Evolutionary conservation across 2,797 vertebrate species (phyloP), one percentile per base, ranked within the genome.

Genomic region (Phalloptychus januarius): DNA sequence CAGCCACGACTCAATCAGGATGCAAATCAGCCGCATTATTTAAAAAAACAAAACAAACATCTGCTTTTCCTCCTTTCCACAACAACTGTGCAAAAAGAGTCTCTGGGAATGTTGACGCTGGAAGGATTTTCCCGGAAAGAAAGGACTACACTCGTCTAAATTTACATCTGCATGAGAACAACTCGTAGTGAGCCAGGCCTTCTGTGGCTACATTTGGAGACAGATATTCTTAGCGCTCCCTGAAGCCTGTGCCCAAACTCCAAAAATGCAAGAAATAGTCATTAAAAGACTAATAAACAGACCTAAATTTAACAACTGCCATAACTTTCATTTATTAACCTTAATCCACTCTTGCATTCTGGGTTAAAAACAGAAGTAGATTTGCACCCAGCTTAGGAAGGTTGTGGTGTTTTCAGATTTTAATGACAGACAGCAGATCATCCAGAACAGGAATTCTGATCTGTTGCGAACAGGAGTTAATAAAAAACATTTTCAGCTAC

Each of bases 361-460:
- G 28, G 33, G 15, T 33, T 61, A 33, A 61, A 61, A 16, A 67
- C 36, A 67, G 18, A 36, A 38, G 63, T 11, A 23, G 63, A 40
- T 2, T 3, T 0, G 16, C 38, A 48, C 0, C 16, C n/a, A 31
- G 42, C 40, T 18, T 33, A 23, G 52, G 46, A n/a, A 36, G 7
- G 7, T 33, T 23, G 6, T 25, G 12, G 13, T 1, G 50, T 33
- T 71, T 45, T 31, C 44, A 50, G 23, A 78, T 42, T 65, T 72
- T 52, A 33, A 44, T 73, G 33, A 42, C 74, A 65, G 36, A 71
- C 31, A 45, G 61, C 28, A 52, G 75, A 46, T 65, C 25, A 40
- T 81, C 40, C 40, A 56, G 71, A 76, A 77, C 75, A 69, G 38
- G 8, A 69, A 31, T 4, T 81, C 79, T 72, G 56, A 76, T 65